Evolutionary conservation across 2,888 invertebrate genomes (phyloP), one percentile per base, ranked within the genome.

Genomic region (Hipparchia semele): DNA sequence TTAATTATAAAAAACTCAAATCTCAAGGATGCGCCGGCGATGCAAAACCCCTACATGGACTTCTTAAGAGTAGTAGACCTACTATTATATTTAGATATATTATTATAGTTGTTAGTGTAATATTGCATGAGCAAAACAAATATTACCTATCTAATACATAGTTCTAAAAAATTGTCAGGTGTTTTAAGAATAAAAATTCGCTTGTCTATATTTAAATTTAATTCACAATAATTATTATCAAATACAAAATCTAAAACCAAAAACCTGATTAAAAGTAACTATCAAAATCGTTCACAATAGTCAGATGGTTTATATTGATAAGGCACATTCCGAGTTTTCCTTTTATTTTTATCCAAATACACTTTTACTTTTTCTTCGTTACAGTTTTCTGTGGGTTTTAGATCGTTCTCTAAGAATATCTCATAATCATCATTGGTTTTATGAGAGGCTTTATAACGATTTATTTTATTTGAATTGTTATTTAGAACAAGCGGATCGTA

Each of bases 291-390:
- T 70, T 72, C 62, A 58, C 74, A 74, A 68, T 71, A 75, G 39
- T 46, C 70, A 66, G 71, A 72, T 53, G 73, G 69, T 39, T 71
- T 70, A 39, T 81, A 79, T 23, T 79, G 76, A 68, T 82, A 73
- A 1, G 76, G 61, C 0, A 76, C 67, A 78, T 81, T 76, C 82
- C 86, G 84, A 59, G 80, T 81, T 76, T 84, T 88, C 67, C 88
- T 85, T 77, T 85, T 86, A 10, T 86, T 83, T 75, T 86, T 87
- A 59, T 87, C 85, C 39, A 82, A 83, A 79, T 90, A 91, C n/a
- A 91, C 82, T 68, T 83, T 81, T 12, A 90, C 84, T 80, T 87
- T 92, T n/a, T 88, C 86, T 65, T 87, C 87, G 6, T 80, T 82
- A 77, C 86, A 88, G 71, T 87, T 86, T 46, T 83, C 83, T 0